Percentiles rank a stretch among this genome's conserved stretches.
phyloP scores from a whole-genome alignment of 2,888 invertebrate species.

The Drosophila nigricruria region DNA sequence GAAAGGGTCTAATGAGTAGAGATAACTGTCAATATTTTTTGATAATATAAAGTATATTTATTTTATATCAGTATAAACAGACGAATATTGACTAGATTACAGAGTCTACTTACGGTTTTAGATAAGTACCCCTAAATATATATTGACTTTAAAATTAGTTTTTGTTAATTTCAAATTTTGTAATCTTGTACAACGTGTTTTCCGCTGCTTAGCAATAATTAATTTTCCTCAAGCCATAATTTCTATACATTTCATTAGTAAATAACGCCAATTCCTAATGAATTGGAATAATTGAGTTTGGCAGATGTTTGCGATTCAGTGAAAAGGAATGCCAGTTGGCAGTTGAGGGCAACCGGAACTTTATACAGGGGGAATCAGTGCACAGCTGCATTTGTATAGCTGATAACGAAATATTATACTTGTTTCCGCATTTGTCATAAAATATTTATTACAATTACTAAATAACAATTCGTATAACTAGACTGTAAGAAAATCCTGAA shows the following conservation, averaged over 20 bases:
- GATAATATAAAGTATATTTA: not conserved
- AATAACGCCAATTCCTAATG: not conserved
- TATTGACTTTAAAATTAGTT: not conserved
- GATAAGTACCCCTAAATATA: not conserved
- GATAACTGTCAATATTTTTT: not conserved
- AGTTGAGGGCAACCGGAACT: not conserved
- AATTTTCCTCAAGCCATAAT: not conserved
- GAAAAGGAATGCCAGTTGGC: constrained; percentile 2
- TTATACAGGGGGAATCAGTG: not conserved
- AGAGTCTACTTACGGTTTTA: no score
- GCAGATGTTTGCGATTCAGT: constrained; percentile 3
- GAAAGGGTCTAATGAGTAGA: not conserved
- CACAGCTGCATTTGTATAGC: constrained; percentile 2
- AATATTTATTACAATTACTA: not conserved
- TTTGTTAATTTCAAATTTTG: not conserved
- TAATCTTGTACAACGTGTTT: not conserved
- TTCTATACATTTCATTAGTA: not conserved
- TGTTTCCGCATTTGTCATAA: not conserved
- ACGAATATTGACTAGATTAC: not conserved
- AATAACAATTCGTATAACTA: not conserved
- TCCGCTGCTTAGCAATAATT: not conserved
- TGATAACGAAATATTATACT: not conserved
- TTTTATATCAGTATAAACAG: not conserved
- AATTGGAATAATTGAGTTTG: constrained; percentile 3
- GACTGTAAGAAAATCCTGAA: not conserved